Evolutionary conservation across 2,888 invertebrate species (phyloP), one percentile per base, ranked within the genome.

Genomic region (Lomographa bimaculata): DNA sequence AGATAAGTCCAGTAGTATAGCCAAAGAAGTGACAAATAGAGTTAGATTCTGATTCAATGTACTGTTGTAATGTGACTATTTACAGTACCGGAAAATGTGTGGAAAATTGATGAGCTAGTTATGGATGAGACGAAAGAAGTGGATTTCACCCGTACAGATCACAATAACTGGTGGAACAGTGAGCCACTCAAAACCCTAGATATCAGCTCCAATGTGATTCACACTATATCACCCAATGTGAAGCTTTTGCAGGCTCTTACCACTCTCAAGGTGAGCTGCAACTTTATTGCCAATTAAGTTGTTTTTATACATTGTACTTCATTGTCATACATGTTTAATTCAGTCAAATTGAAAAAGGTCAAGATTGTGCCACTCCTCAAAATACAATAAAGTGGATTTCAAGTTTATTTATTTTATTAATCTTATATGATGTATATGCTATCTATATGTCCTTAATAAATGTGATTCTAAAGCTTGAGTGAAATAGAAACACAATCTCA

Each of bases 121-220:
- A 57, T 89, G 46, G 91, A 91, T 37, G 91, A 92, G 7, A 91
- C 92, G 42, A 89, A 91, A 53, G 91, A 92, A 25, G 78, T 93
- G 26, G 92, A 93, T 68, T 92, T 93, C 57, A 76, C 90, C 37
- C 84, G 82, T 51, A 72, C 80, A 2, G 90, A 91, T 29, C 90
- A 91, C 19, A 91, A 91, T 50, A 91, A 90, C 49, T 97, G 97
- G 97, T 96, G 96, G 96, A 95, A 94, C 71, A 92, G 94, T 62
- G 93, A 94, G 57, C 93, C 95, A 1, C 80, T 97, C 9, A 93
- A 92, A 45, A 93, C 92, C 60, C 89, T 97, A 50, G 96, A 97
- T 77, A 86, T 95, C 35, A 94, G 95, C 68, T 94, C 93, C 6
- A 96, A 96, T 78, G 90, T 91, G 43, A 82, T 96, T 46, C 90